phyloP scores from a whole-genome alignment of 1,140 invertebrate species.

The Ooceraea biroi region DNA sequence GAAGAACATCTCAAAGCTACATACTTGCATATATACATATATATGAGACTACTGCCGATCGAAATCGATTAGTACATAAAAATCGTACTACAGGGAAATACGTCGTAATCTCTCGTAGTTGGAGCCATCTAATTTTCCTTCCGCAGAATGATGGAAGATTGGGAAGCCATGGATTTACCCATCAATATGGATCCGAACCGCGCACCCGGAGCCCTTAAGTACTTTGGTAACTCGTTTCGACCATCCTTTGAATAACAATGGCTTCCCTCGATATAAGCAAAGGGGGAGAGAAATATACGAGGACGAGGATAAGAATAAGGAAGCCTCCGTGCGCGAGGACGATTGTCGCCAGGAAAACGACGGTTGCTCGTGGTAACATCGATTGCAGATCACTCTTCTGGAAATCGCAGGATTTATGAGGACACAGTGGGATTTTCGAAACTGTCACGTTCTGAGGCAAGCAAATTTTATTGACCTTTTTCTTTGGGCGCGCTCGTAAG shows the following conservation, averaged over 20 bases:
- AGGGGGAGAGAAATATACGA: not conserved
- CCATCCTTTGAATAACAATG: slow-evolving; percentile 40
- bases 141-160: slow-evolving; percentile 42
- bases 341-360: slow-evolving; percentile 17
- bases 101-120: slow-evolving; percentile 29
- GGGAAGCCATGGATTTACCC: slow-evolving; percentile 1
- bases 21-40: not conserved
- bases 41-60: not conserved
- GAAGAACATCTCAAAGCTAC: slow-evolving; percentile 1
- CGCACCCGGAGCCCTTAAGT: slow-evolving; percentile 4
- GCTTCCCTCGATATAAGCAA: not conserved
- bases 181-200: slow-evolving; percentile 46
- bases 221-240: slow-evolving; percentile 46
- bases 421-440: not conserved
- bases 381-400: not conserved
- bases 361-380: slow-evolving; percentile 6
- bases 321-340: not conserved
- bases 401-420: slow-evolving; percentile 23
- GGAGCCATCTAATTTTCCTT: slow-evolving; percentile 33
- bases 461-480: slow-evolving; percentile 7
- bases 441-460: not conserved
- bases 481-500: not conserved
- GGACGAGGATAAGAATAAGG: slow-evolving; percentile 6
- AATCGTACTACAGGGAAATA: not conserved
- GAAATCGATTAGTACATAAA: slow-evolving; percentile 50